Evolutionary conservation across 2,888 invertebrate species (phyloP), one percentile per base, ranked within the genome.

Genomic region (Melinaea marsaeus): DNA sequence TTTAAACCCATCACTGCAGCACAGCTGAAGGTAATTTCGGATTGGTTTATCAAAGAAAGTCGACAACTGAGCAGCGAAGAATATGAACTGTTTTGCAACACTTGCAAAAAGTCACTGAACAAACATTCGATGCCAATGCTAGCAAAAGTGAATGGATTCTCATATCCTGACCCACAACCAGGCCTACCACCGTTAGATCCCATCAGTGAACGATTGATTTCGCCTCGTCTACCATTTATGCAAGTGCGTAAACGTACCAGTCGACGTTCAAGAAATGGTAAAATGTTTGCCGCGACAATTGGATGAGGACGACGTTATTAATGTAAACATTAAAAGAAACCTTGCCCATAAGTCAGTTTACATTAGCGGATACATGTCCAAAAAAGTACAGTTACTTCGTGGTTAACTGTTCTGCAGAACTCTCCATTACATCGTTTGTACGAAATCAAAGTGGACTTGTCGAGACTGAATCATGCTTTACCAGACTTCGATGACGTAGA

Each of bases 241-340:
- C 78, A 81, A 74, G 72, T 80, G 71, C 74, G 77, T 84, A 11
- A 84, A 83, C 69, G 78, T 83, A 2, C 82, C 81, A 65, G 77
- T 79, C 3, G 42, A 74, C 64, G 79, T 77, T 58, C 56, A 80
- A 69, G 70, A 73, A 1, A 80, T 79, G 79, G 77, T 79, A 58
- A 72, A 76, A 71, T 67, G 66, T 7, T 74, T 83, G 69, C 80
- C 80, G 2, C 72, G 80, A 0, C 70, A 75, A 11, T 55, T 82
- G 57, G 65, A 79, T 62, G 80, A 80, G 66, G 80, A 80, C 68
- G 68, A 79, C 55, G 70, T 69, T 32, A 73, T 81, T 59, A 77
- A 79, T 68, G 75, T 82, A 2, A 71, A 80, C 69, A 76, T 81
- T 54, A 72, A 79, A 61, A 11, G 70, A 34, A 79, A 79, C 11